phyloP scores from a whole-genome alignment of 2,888 invertebrate species.

The Podotricha telesiphe region DNA sequence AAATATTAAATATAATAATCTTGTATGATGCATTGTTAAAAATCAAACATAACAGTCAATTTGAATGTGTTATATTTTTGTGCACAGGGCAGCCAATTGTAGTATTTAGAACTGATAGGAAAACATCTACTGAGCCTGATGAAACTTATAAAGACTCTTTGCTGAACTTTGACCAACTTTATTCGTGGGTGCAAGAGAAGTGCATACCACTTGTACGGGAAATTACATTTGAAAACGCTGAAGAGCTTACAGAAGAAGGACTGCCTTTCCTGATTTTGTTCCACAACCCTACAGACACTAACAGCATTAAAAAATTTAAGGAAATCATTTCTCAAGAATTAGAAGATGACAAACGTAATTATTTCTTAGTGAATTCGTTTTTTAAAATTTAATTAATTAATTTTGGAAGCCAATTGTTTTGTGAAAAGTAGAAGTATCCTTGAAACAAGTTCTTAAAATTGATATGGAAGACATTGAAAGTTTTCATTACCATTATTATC shows the following conservation, averaged over 20 bases:
- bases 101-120: constrained; percentile 92
- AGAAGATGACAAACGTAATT: constrained; percentile 95
- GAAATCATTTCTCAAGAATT: constrained; percentile 91
- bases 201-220: constrained; percentile 98
- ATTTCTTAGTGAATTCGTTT: background rate
- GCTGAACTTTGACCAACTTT: constrained; percentile 91
- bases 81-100: constrained; percentile 88
- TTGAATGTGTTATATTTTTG: background rate
- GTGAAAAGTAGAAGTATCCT: too few species aligned
- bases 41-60: background rate
- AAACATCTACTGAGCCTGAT: constrained; percentile 90
- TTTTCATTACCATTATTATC: background rate
- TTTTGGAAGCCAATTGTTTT: too few species aligned
- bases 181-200: constrained; percentile 94
- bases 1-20: too few species aligned
- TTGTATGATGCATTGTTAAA: too few species aligned
- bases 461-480: background rate
- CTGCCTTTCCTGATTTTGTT: constrained; percentile 98
- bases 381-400: too few species aligned
- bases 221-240: constrained; percentile 99
- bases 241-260: constrained; percentile 99
- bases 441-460: too few species aligned
- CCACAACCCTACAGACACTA: constrained; percentile 91
- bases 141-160: constrained; percentile 92
- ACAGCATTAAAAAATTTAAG: constrained; percentile 93